These are phyloP conservation scores for Deroptyus accipitrinus DNA, from an alignment of 2,113 vertebrate genomes.

Conservation along the genomic window DNA sequence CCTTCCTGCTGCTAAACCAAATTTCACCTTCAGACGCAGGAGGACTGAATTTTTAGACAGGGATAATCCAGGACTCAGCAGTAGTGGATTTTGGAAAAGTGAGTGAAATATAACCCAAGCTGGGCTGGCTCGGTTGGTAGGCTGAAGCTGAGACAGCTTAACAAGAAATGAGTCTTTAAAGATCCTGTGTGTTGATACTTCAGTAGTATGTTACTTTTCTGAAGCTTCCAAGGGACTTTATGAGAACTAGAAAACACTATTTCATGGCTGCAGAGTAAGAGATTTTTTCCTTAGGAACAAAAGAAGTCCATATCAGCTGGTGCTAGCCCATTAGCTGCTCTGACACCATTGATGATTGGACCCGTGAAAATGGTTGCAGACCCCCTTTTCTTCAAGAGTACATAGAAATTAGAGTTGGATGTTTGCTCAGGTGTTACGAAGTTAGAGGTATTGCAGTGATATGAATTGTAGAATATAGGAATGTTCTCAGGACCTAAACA, in stretches of 20 bases:
- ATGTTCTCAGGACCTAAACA: neutral
- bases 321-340: neutral
- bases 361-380: neutral
- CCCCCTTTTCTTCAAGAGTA: neutral
- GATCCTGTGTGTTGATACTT: neutral
- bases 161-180: slow-evolving; percentile 43
- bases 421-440: neutral
- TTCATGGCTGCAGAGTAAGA: neutral
- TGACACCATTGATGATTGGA: neutral
- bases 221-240: neutral
- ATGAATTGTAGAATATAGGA: neutral
- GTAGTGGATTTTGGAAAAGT: slow-evolving; percentile 55
- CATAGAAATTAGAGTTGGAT: neutral
- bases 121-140: neutral
- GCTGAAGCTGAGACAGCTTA: slow-evolving; percentile 45
- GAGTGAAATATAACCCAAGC: slow-evolving; percentile 55
- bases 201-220: neutral
- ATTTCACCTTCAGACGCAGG: slow-evolving; percentile 54
- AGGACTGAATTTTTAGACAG: slow-evolving; percentile 42
- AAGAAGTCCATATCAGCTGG: neutral
- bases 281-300: neutral
- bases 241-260: neutral
- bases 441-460: neutral
- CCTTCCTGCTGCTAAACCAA: slow-evolving; percentile 44
- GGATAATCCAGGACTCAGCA: slow-evolving; percentile 51